Evolutionary conservation across 2,888 invertebrate genomes (phyloP).

Genomic region (Leptodirus hochenwartii): DNA sequence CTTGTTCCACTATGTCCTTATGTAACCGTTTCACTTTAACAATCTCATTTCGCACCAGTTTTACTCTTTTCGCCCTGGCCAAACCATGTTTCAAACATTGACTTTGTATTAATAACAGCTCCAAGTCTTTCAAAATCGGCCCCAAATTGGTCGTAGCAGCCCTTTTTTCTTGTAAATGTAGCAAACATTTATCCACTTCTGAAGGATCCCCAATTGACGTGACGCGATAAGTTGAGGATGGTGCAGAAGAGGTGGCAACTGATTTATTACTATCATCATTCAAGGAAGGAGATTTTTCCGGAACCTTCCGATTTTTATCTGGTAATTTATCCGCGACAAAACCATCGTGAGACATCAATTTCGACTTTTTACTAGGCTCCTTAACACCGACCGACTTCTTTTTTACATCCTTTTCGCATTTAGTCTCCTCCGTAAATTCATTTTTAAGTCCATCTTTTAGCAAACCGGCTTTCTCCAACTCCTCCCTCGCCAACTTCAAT

Average conservation of each 20-base stretch:
- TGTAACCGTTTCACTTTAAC: slow-evolving; percentile 32
- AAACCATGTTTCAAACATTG: slow-evolving; percentile 38
- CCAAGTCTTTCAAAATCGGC: slow-evolving; percentile 21
- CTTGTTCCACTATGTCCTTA: slow-evolving; percentile 7
- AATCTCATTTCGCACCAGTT: slow-evolving; percentile 37
- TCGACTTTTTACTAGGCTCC: slow-evolving; percentile 27
- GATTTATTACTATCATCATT: too few relatives aligned
- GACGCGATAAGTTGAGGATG: too few relatives aligned
- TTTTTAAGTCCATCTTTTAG: slow-evolving; percentile 13
- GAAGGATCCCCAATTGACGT: slow-evolving; percentile 1
- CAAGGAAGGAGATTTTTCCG: too few relatives aligned
- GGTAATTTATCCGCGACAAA: too few relatives aligned
- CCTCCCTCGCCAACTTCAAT: slow-evolving; percentile 61
- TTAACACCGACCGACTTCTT: slow-evolving; percentile 32
- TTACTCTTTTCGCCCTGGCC: slow-evolving; percentile 37
- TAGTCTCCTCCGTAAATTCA: slow-evolving; percentile 23
- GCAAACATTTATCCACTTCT: slow-evolving; percentile 1
- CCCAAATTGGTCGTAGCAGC: too few relatives aligned
- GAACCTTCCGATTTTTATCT: too few relatives aligned
- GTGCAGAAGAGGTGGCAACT: too few relatives aligned
- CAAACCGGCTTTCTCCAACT: slow-evolving; percentile 44
- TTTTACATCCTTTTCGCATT: slow-evolving; percentile 5
- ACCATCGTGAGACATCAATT: too few relatives aligned
- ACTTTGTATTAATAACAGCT: slow-evolving; percentile 42
- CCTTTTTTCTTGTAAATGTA: slow-evolving; percentile 7